Evolutionary conservation across 2,888 invertebrate genomes (phyloP).

Genomic region (Epinotia ramella): DNA sequence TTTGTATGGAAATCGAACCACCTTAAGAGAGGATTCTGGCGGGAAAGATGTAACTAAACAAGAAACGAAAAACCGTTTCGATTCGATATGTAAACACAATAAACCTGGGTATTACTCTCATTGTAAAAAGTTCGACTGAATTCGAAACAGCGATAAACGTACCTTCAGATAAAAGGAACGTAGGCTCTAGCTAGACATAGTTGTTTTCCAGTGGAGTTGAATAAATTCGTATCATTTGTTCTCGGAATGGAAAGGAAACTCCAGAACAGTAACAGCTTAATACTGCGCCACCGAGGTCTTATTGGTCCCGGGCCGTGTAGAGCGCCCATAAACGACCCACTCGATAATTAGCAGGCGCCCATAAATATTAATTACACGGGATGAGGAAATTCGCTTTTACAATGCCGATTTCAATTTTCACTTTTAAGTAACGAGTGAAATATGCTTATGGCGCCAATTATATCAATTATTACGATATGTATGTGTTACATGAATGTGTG

Average conservation of each 20-base stretch:
- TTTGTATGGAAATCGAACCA: no score
- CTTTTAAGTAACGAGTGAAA: conserved; percentile 13
- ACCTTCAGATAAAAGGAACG: conserved; percentile 57
- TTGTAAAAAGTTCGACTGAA: conserved; percentile 63
- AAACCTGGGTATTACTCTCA: conserved; percentile 52
- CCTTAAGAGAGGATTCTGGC: background rate
- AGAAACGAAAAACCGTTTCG: background rate
- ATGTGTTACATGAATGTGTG: no score
- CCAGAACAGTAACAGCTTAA: conserved; percentile 61
- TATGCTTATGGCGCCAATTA: conserved; percentile 4
- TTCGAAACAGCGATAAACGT: conserved; percentile 65
- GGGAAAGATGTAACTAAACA: background rate
- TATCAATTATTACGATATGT: background rate
- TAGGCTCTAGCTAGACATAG: conserved; percentile 57
- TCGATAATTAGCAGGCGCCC: conserved; percentile 52
- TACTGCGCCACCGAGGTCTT: conserved; percentile 53
- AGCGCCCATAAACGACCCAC: conserved; percentile 50
- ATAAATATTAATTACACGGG: conserved; percentile 52
- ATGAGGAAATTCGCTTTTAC: conserved; percentile 49
- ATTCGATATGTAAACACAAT: conserved; percentile 24
- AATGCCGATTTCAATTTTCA: conserved; percentile 44
- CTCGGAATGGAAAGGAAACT: conserved; percentile 52
- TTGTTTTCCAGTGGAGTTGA: conserved; percentile 64
- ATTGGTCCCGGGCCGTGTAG: conserved; percentile 47
- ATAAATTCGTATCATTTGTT: conserved; percentile 76